A percentile compares a stretch with the other conserved stretches of the same genome.
These are phyloP conservation scores for Pipistrellus pipistrellus DNA, from an alignment of 2,797 vertebrate genomes.

Conservation along the genomic window DNA sequence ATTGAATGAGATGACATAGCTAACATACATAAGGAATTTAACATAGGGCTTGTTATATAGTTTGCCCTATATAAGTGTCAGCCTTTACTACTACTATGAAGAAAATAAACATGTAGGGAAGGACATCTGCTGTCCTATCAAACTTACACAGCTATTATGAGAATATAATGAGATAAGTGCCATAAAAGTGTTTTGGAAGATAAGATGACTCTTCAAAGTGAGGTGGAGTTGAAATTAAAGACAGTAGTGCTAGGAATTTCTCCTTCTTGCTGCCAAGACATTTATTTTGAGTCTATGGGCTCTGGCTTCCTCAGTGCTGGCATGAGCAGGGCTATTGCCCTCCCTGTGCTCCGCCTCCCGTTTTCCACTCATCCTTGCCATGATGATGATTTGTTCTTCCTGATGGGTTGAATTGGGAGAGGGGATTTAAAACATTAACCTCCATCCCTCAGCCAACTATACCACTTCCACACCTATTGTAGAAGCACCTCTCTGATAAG, in stretches of 20 bases:
- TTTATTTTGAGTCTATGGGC: not conserved
- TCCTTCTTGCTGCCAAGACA: not conserved
- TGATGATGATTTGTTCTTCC: not conserved
- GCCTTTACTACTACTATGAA: not conserved
- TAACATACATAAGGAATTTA: constrained; percentile 38
- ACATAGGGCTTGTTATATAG: not conserved
- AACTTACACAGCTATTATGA: not conserved
- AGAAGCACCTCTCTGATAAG: not conserved
- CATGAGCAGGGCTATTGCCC: not conserved
- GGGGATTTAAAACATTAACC: not conserved
- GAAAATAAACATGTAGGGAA: not conserved
- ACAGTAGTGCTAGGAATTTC: not conserved
- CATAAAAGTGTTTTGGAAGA: constrained; percentile 47
- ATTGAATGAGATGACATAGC: constrained; percentile 32
- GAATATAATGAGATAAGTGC: not conserved
- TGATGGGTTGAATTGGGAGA: constrained; percentile 44
- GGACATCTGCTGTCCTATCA: not conserved
- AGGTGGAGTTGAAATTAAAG: constrained; percentile 28
- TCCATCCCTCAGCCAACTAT: not conserved
- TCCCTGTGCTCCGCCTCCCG: not conserved
- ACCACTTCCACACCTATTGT: not conserved
- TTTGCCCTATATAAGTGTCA: not conserved
- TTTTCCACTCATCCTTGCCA: not conserved
- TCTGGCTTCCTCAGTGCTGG: constrained; percentile 5
- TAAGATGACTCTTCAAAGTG: constrained; percentile 26